Evolutionary conservation across 2,113 vertebrate genomes (phyloP).

Genomic region (Bothrops jararaca): DNA sequence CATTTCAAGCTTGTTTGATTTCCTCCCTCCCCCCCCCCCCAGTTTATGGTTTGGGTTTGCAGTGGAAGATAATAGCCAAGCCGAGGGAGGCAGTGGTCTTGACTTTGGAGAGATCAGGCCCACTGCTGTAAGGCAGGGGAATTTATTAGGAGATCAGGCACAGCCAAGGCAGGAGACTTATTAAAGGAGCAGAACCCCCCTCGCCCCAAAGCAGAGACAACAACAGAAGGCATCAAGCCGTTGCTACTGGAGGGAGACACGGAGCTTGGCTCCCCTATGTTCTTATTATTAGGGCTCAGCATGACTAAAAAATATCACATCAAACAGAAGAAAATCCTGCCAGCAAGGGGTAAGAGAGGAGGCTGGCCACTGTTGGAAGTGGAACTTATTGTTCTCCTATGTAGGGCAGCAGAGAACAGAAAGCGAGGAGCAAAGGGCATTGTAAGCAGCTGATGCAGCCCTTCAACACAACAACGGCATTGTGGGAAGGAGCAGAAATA

Average conservation of each 20-base stretch:
- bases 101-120: conserved; percentile 52
- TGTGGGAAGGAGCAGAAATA: conserved; percentile 32
- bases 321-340: conserved; percentile 60
- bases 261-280: conserved; percentile 45
- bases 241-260: conserved; percentile 46
- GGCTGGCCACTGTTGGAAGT: conserved; percentile 58
- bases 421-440: conserved; percentile 53
- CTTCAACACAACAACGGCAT: conserved; percentile 48
- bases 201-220: conserved; percentile 55
- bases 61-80: conserved; percentile 52
- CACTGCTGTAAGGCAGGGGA: neutral
- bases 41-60: neutral
- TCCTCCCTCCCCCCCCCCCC: neutral
- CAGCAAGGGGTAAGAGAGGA: conserved; percentile 63
- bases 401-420: conserved; percentile 47
- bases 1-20: neutral
- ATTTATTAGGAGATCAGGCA: conserved; percentile 46
- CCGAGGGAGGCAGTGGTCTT: conserved; percentile 48
- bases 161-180: conserved; percentile 53
- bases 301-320: conserved; percentile 64
- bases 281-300: conserved; percentile 62
- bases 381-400: conserved; percentile 62
- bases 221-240: conserved; percentile 39
- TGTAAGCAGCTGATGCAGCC: conserved; percentile 51
- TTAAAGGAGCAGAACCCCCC: conserved; percentile 56